Evolutionary conservation across 1,140 invertebrate species (phyloP).

Genomic region (Bicyclus anynana): DNA sequence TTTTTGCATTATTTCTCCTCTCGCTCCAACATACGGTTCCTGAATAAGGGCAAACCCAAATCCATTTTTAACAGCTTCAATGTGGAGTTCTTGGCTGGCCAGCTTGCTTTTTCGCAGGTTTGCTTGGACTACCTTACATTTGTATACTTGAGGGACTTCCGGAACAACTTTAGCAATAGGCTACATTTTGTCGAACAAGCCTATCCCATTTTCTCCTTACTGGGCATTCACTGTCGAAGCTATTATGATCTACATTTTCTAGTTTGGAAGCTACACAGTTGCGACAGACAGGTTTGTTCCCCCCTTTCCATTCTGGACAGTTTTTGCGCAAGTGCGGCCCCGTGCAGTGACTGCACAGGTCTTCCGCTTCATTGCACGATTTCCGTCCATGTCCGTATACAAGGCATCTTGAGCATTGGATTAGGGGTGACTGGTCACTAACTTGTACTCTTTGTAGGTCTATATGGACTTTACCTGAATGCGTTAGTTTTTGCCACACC

Average conservation of each 20-base stretch:
- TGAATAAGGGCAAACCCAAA: conserved; percentile 7
- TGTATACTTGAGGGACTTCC: background rate
- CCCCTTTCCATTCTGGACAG: background rate
- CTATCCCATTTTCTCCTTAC: conserved; percentile 9
- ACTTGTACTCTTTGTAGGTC: background rate
- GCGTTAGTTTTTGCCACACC: background rate
- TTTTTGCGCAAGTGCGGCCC: background rate
- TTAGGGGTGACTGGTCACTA: conserved; percentile 5
- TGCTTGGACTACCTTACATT: background rate
- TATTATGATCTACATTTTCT: background rate
- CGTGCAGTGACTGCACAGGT: conserved; percentile 20
- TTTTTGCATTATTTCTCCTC: background rate
- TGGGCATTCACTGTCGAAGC: conserved; percentile 10
- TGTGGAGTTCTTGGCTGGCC: conserved; percentile 10
- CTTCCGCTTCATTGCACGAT: background rate
- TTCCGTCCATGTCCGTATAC: conserved; percentile 14
- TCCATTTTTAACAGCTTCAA: background rate
- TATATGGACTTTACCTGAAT: background rate
- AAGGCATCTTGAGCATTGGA: background rate
- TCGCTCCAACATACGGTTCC: conserved; percentile 17
- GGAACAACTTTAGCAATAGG: conserved; percentile 24
- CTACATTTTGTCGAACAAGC: conserved; percentile 1
- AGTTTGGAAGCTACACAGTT: conserved; percentile 5
- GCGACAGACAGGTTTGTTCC: background rate
- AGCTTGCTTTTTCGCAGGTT: conserved; percentile 15